phyloP scores from a whole-genome alignment of 2,888 invertebrate genomes.

The Alloscopus bannaensis region DNA sequence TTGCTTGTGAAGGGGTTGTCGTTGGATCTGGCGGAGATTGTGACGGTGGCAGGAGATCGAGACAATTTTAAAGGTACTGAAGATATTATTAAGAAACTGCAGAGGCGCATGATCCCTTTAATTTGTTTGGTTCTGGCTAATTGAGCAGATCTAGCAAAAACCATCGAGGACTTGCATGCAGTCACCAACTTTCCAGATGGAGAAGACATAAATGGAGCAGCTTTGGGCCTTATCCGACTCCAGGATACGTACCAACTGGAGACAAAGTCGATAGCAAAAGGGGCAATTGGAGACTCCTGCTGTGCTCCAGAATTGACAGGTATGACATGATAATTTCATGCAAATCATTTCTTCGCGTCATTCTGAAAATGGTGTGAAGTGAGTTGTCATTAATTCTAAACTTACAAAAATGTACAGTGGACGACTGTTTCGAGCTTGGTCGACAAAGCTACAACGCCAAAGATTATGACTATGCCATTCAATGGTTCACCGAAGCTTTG shows the following conservation, averaged over 20 bases:
- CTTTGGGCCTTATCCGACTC: slow-evolving; percentile 53
- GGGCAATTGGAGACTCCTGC: slow-evolving; percentile 45
- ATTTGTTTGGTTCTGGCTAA: too few relatives aligned
- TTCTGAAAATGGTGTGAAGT: too few relatives aligned
- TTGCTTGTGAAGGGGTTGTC: slow-evolving; percentile 94
- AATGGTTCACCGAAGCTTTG: slow-evolving; percentile 97
- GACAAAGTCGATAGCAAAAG: slow-evolving; percentile 46
- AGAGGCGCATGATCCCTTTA: too few relatives aligned
- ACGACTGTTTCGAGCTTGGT: slow-evolving; percentile 97
- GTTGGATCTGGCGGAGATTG: slow-evolving; percentile 88
- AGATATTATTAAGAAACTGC: too few relatives aligned
- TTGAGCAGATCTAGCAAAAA: slow-evolving; percentile 40
- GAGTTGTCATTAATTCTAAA: too few relatives aligned
- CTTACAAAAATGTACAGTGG: slow-evolving; percentile 78
- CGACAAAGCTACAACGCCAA: slow-evolving; percentile 93
- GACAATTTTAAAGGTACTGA: neutral
- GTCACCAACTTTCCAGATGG: slow-evolving; percentile 37
- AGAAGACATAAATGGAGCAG: slow-evolving; percentile 62
- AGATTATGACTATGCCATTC: slow-evolving; percentile 92
- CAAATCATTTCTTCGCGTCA: too few relatives aligned
- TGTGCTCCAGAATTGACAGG: slow-evolving; percentile 56
- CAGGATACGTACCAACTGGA: slow-evolving; percentile 62
- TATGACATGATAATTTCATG: neutral
- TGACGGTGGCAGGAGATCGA: slow-evolving; percentile 37
- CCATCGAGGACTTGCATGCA: slow-evolving; percentile 32